Base-by-base conservation (phyloP, 2,888 invertebrate genomes). In the Cactoblastis cactorum region DNA sequence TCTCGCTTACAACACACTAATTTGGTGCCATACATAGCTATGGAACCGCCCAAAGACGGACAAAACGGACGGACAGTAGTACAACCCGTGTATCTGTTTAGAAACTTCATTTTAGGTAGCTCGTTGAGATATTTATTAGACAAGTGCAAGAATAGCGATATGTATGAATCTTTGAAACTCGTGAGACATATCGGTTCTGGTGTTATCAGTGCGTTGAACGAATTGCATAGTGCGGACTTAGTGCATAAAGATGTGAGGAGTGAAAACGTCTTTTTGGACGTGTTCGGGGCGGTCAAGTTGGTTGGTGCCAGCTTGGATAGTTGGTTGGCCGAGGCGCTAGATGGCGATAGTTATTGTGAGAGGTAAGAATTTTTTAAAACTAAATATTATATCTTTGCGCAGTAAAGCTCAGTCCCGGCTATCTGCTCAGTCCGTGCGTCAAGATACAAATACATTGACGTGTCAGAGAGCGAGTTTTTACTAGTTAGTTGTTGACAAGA, bases 171-270 rank as follows among this genome's bases (percentile, higher is more conserved):
- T 8, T 61, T 87, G 17, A 77, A 71, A 39, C 55, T 93, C 50
- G 68, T 96, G 5, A 90, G 94, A 28, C 91, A 92, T 69, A 91
- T 96, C 28, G 94, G 94, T 0, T 85, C 89, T 45, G 95, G 95
- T 24, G 91, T 97, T 22, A 85, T 97, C 2, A 91, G 92, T 49
- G 96, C 95, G 11, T 80, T 97, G 28, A 92, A 92, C 34, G 96
- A 93, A 73, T 85, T 98, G 51, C 97, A 98, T 73, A 91, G 93
- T 62, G 94, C 94, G 56, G 94, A 95, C 57, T 93, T 97, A 1
- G 93, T 96, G 12, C 97, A 98, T 74, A 94, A 94, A 67, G 94
- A 96, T 77, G 82, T 98, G n/a, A 85, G 94, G 53, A 93, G 93
- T 63, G 92, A 93, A 15, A 94, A 93, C 58, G 92, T 96, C 50